phyloP scores from a whole-genome alignment of 2,113 vertebrate species.

The Camelus bactrianus region DNA sequence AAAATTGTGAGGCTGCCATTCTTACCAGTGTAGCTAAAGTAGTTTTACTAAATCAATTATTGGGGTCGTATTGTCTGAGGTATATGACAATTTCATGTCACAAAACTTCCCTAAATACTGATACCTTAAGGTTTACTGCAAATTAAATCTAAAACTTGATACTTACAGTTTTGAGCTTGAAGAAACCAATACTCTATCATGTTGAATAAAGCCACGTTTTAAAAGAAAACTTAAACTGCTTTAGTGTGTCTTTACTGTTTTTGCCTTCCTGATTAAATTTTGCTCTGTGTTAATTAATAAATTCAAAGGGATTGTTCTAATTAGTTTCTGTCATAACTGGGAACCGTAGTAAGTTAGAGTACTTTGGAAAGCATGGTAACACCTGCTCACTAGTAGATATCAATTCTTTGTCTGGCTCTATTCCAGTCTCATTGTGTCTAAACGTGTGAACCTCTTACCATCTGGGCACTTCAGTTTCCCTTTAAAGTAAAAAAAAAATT shows the following conservation, averaged over 20 bases:
- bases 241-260: slow-evolving; percentile 3
- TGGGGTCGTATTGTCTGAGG: slow-evolving; percentile 34
- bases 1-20: slow-evolving; percentile 48
- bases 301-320: slow-evolving; percentile 53
- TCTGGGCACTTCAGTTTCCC: slow-evolving; percentile 32
- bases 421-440: neutral
- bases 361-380: slow-evolving; percentile 40
- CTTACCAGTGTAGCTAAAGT: slow-evolving; percentile 27
- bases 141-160: slow-evolving; percentile 36
- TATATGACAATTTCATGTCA: neutral
- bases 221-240: neutral
- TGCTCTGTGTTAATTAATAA: slow-evolving; percentile 46
- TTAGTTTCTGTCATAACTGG: slow-evolving; percentile 55
- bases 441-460: slow-evolving; percentile 32
- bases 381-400: slow-evolving; percentile 17
- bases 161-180: neutral
- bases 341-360: neutral
- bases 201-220: neutral
- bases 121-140: slow-evolving; percentile 22
- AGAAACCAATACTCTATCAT: neutral
- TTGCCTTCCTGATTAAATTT: slow-evolving; percentile 44
- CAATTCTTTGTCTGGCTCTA: neutral
- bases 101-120: slow-evolving; percentile 35
- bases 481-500: neutral
- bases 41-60: slow-evolving; percentile 46